These are phyloP conservation scores for Monomorium pharaonis DNA, from an alignment of 1,140 invertebrate species.

Conservation along the genomic window DNA sequence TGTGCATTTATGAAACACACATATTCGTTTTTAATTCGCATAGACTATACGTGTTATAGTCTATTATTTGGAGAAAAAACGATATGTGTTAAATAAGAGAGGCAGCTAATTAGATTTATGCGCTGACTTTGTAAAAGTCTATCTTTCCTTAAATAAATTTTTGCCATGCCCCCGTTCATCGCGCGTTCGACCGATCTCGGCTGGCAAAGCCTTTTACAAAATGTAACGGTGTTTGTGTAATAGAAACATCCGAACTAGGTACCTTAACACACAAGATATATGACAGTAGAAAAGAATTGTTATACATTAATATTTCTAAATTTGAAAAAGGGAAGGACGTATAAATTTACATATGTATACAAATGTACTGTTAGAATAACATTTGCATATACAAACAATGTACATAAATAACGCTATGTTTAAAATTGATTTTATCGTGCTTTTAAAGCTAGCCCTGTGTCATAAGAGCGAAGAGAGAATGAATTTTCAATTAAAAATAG, in stretches of 20 bases:
- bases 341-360: slow-evolving; percentile 80
- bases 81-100: slow-evolving; percentile 62
- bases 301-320: slow-evolving; percentile 80
- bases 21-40: slow-evolving; percentile 73
- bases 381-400: slow-evolving; percentile 75
- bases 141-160: slow-evolving; percentile 70
- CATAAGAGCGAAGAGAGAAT: background rate
- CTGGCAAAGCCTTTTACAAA: slow-evolving; percentile 70
- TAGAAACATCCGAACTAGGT: slow-evolving; percentile 64
- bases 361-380: slow-evolving; percentile 79
- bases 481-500: slow-evolving; percentile 31
- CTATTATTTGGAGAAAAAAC: slow-evolving; percentile 49
- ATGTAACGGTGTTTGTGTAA: slow-evolving; percentile 72
- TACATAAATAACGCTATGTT: slow-evolving; percentile 72
- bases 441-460: slow-evolving; percentile 44
- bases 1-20: slow-evolving; percentile 68
- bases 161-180: slow-evolving; percentile 45
- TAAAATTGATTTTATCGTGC: slow-evolving; percentile 74
- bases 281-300: slow-evolving; percentile 70
- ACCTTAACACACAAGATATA: slow-evolving; percentile 65
- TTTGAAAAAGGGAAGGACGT: slow-evolving; percentile 74
- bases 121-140: slow-evolving; percentile 66
- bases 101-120: slow-evolving; percentile 75
- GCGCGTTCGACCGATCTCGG: slow-evolving; percentile 25
- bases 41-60: slow-evolving; percentile 46